Base-by-base conservation (phyloP, 2,113 vertebrate genomes). In the Cyprinodon variegatus region DNA sequence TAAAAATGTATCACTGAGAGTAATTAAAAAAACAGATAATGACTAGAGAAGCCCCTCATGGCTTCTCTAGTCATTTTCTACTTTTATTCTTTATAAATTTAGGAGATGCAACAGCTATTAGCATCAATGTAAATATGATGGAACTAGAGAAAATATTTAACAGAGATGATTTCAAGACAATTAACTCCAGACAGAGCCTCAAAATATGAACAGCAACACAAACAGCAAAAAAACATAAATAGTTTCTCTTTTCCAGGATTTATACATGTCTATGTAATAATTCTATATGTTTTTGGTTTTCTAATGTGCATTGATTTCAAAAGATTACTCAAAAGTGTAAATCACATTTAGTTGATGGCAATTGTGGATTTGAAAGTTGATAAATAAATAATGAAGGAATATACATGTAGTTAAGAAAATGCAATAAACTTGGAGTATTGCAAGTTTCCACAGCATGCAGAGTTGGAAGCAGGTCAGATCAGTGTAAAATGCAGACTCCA, bases 401-500 rank as follows among this genome's bases (percentile, higher is more conserved):
- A 29, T 29, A 29, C 29, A 29, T 29, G 29, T 29, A 29, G 29
- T 29, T 29, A 29, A 29, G 29, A 29, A 29, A 29, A 29, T 29
- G 29, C 29, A 9, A 57, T n/a, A 57, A 57, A 20, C 17, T 53
- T 53, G 15, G 48, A 53, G 7, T 53, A 6, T 7, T 57, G 50
- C 3, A 20, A 20, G 6, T 14, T 20, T 57, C 14, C 17, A 65
- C 20, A 4, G n/a, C 13, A 68, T 57, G 59, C 48, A 65, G 37
- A 11, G 38, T 7, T 40, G 17, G 62, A 38, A 39, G 5, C 10
- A 17, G 40, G 60, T 66, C 61, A 68, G 62, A 70, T 67, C 36
- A 84, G 60, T 46, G 57, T 61, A 80, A 45, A 65, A 64, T 68
- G 22, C 64, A 45, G 15, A 9, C 65, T 65, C 40, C 38, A 45